A percentile compares a stretch with the other conserved stretches of the same genome.
These are phyloP conservation scores for Dinoponera quadriceps DNA, from an alignment of 1,140 invertebrate species.

Conservation along the genomic window DNA sequence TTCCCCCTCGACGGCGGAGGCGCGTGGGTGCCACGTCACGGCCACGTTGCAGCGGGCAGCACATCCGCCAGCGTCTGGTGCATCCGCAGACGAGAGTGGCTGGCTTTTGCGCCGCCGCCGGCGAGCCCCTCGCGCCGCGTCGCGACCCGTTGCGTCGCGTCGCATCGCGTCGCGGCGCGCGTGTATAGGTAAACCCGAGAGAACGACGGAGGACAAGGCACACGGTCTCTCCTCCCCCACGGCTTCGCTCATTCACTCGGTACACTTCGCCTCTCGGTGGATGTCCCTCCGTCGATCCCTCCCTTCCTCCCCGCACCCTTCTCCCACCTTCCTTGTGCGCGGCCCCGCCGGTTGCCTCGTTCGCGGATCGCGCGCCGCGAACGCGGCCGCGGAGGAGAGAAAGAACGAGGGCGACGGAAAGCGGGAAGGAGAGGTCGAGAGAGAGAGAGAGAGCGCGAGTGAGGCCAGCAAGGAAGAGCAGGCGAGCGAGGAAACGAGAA, in stretches of 20 bases:
- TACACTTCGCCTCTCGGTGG: conserved; percentile 22
- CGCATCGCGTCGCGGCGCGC: conserved; percentile 26
- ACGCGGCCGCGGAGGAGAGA: conserved; percentile 48
- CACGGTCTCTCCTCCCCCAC: neutral
- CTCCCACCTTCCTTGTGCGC: neutral
- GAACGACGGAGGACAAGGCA: conserved; percentile 44
- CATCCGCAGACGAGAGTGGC: conserved; percentile 57
- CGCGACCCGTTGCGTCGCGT: neutral
- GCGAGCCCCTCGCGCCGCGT: conserved; percentile 16
- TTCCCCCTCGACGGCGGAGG: conserved; percentile 18
- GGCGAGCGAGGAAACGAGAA: conserved; percentile 74
- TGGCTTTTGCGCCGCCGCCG: conserved; percentile 63
- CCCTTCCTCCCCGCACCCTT: conserved; percentile 19
- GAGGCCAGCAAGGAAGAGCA: conserved; percentile 67
- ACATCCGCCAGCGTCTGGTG: conserved; percentile 40
- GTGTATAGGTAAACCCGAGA: conserved; percentile 51
- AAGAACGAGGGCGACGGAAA: conserved; percentile 48
- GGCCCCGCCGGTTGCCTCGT: conserved; percentile 26
- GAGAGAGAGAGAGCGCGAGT: conserved; percentile 43
- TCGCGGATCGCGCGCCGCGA: conserved; percentile 42
- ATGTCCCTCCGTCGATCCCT: conserved; percentile 25
- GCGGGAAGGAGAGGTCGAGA: conserved; percentile 52
- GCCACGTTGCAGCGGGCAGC: conserved; percentile 57
- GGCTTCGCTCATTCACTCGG: conserved; percentile 37
- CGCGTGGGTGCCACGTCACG: conserved; percentile 29